Evolutionary conservation across 2,797 vertebrate genomes (phyloP), one percentile per base, ranked within the genome.

Genomic region (Darevskia mixta): DNA sequence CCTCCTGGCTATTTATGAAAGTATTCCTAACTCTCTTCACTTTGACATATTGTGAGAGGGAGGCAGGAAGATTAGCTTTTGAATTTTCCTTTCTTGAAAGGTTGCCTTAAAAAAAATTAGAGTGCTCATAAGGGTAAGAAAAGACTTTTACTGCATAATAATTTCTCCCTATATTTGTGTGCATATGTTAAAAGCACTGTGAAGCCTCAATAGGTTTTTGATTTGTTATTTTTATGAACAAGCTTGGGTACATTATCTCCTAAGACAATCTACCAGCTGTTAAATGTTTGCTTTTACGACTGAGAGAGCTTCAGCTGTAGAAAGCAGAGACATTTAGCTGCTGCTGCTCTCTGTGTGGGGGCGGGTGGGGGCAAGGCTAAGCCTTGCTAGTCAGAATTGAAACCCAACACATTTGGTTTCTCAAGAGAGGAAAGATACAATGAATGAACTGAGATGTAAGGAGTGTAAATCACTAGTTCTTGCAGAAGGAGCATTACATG

Each of bases 211-310:
- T 23, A 79, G 64, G 71, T 76, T 89, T 88, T 91, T 90, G 66
- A 91, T 91, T 92, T 82, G 88, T 89, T 89, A 89, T 86, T 91
- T 94, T 84, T 89, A 86, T 89, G 83, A 94, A 83, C 35, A 86
- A 93, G 23, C 66, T 85, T 90, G 45, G 64, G 35, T 66, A 90
- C 55, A 38, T 69, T 76, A 88, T 87, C 92, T 90, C 82, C 78
- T 1, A 67, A 88, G 69, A 90, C 86, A 79, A 71, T 88, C 87
- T 38, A 82, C 72, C 86, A 92, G 82, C 86, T 92, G 89, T 89
- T 89, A 86, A 90, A 88, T 82, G 82, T 92, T 93, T 92, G 88
- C 71, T 88, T 95, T 92, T 9, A 66, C 87, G 83, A 89, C 83
- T 78, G 86, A 84, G 67, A 85, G 91, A 82, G 29, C 25, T 89